Evolutionary conservation across 2,888 invertebrate genomes (phyloP), one percentile per base, ranked within the genome.

Genomic region (Pheosia gnoma): DNA sequence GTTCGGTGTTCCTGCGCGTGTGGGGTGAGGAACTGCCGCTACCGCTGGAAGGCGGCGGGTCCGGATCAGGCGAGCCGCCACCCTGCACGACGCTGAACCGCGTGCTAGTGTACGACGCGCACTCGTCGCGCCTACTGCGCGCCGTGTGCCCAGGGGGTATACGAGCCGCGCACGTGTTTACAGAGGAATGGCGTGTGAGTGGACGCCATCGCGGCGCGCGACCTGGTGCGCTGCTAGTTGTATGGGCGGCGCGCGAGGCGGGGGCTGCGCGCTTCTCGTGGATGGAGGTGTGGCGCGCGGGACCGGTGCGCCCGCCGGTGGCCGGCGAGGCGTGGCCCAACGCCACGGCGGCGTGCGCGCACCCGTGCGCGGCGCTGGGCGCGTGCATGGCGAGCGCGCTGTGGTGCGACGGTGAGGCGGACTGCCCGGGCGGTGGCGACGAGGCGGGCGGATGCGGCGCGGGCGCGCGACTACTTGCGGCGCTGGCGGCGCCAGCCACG

Each of bases 171-270:
- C 97, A 97, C 74, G 95, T 97, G 67, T 97, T 97, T 91, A 96
- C 96, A 47, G 97, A 96, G 80, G 97, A 97, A 83, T 97, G 97
- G 97, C 94, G 83, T 81, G 84, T 5, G 0, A 3, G n/a, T 13
- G 39, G 84, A 56, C 80, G 85, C 39, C 81, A 61, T n/a, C 75
- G 47, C 71, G 58, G 94, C 68, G 58, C 60, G 95, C 95, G 13
- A 94, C 61, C 72, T 54, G 96, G 52, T 96, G 96, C 97, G n/a
- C 94, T 97, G 69, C 96, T 97, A 74, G 95, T 97, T 62, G 97
- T 97, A 90, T 97, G 97, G 72, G 96, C 96, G 79, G 97, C 97
- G 83, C 97, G 97, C 89, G 97, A 97, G 85, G 90, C 95, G n/a
- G 97, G 97, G 43, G 96, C 88, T 59, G 96, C 97, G 58, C 95